Percentiles rank a stretch among this genome's conserved stretches.
Conservation (phyloP, 2,888 invertebrate species). For the Thumatha senex region DNA sequence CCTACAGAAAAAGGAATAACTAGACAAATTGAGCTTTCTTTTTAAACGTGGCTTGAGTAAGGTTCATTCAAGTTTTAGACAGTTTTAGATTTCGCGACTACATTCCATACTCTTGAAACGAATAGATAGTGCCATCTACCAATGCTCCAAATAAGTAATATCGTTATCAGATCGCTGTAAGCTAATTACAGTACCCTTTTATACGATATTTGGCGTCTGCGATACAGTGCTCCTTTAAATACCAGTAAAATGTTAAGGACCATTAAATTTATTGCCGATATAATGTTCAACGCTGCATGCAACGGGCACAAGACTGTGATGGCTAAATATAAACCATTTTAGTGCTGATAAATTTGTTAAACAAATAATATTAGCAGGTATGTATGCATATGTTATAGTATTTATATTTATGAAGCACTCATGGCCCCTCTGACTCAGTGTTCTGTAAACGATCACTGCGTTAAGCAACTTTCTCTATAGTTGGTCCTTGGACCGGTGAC, state of each 20-base stretch:
- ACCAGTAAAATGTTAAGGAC: conserved; percentile 44
- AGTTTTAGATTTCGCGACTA: too few relatives aligned
- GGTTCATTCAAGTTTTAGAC: too few relatives aligned
- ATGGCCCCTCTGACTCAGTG: too few relatives aligned
- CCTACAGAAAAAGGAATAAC: too few relatives aligned
- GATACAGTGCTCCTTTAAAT: conserved; percentile 40
- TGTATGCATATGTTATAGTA: not conserved
- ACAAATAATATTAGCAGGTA: not conserved
- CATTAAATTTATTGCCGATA: conserved; percentile 58
- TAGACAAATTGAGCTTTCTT: too few relatives aligned
- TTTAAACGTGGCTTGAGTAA: too few relatives aligned
- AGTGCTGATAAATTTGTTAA: not conserved
- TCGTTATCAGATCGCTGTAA: conserved; percentile 17
- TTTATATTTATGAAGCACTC: not conserved
- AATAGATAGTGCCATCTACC: too few relatives aligned
- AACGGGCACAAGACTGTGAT: conserved; percentile 4
- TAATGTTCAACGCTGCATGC: conserved; percentile 39
- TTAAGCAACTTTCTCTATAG: too few relatives aligned
- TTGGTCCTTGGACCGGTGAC: too few relatives aligned
- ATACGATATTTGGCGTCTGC: conserved; percentile 35
- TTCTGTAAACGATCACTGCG: too few relatives aligned
- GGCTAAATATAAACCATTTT: not conserved
- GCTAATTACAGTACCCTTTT: conserved; percentile 42
- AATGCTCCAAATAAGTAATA: conserved; percentile 5
- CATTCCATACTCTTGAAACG: too few relatives aligned